Base-by-base conservation (phyloP, 2,113 vertebrate species). In the Machaerirhynchus nigripectus region DNA sequence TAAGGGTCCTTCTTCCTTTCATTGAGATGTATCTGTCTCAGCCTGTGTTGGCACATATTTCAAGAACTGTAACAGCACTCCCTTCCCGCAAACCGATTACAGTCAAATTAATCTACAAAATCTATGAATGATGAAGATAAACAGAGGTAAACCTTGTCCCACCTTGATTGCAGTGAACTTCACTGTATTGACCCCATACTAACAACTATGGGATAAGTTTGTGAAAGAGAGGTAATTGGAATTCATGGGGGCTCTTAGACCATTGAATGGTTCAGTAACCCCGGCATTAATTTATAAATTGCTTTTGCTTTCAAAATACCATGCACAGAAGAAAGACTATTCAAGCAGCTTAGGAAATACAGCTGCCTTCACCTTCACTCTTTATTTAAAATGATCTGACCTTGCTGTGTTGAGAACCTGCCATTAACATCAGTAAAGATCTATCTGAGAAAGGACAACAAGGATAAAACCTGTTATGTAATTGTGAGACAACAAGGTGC, bases 301-400 rank as follows among this genome's bases (percentile, higher is more conserved):
- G 50, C 17, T 76, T 96, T 94, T 93, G 21, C 76, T 89, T 96
- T 90, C 86, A 89, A 92, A 92, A 96, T 84, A 61, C 55, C 19
- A 49, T 57, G 17, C n/a, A 92, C n/a, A 90, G 49, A 76, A 90
- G 24, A 90, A 30, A 84, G 35, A 59, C 57, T 85, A 63, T 68
- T 92, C 60, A 90, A 70, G 71, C 35, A 82, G 57, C 49, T 80
- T 44, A 80, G 67, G 71, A 49, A 88, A 92, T 88, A 76, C 13
- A 31, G 19, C 53, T 90, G 40, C 50, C 39, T 90, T 86, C 59
- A 88, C 63, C 26, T 73, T 22, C 8, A 24, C 24, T 74, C 39
- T 75, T 77, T 52, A 50, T 92, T 83, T 86, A 31, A 89, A 90
- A 92, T 52, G 19, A 83, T 65, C n/a, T 86, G 80, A 92, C 76